A percentile compares a stretch with the other conserved stretches of the same genome.
These are phyloP conservation scores for Dinocampus coccinellae DNA, from an alignment of 2,888 invertebrate genomes.

Conservation along the genomic window DNA sequence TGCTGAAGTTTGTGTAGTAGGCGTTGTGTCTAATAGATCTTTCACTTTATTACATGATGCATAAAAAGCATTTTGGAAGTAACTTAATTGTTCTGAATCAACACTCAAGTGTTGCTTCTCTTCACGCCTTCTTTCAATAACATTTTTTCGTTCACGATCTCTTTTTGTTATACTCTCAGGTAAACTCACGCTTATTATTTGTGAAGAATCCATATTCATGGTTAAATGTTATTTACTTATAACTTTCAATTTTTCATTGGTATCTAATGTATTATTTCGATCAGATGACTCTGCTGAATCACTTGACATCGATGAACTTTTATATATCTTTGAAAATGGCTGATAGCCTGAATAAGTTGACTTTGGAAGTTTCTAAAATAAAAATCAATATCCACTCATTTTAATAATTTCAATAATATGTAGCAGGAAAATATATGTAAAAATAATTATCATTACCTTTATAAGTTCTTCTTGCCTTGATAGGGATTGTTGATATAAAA, in stretches of 20 bases:
- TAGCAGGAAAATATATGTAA: not conserved
- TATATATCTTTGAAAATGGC: slow-evolving; percentile 8
- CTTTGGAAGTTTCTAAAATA: slow-evolving; percentile 18
- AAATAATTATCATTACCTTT: slow-evolving; percentile 19
- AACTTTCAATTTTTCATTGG: slow-evolving; percentile 44
- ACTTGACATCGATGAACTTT: not conserved
- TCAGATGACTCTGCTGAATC: not conserved
- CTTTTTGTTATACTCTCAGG: slow-evolving; percentile 71
- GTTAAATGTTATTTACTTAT: slow-evolving; percentile 47
- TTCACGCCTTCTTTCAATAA: slow-evolving; percentile 76
- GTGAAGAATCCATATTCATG: slow-evolving; percentile 52
- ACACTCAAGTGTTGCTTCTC: slow-evolving; percentile 75
- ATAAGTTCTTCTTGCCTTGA: slow-evolving; percentile 21
- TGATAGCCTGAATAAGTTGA: not conserved
- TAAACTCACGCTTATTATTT: slow-evolving; percentile 66
- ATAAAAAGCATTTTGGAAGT: slow-evolving; percentile 79
- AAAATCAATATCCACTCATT: no score
- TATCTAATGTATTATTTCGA: slow-evolving; percentile 31
- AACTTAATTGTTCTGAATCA: slow-evolving; percentile 78
- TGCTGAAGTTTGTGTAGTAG: slow-evolving; percentile 70
- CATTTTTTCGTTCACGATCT: slow-evolving; percentile 77
- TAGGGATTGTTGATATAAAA: slow-evolving; percentile 23
- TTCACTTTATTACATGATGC: slow-evolving; percentile 78
- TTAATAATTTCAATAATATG: not conserved
- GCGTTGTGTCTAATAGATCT: slow-evolving; percentile 71